Percentiles rank a stretch among this genome's conserved stretches.
Evolutionary conservation across 2,113 vertebrate genomes (phyloP).

Genomic region (Cyanoramphus novaezelandiae): DNA sequence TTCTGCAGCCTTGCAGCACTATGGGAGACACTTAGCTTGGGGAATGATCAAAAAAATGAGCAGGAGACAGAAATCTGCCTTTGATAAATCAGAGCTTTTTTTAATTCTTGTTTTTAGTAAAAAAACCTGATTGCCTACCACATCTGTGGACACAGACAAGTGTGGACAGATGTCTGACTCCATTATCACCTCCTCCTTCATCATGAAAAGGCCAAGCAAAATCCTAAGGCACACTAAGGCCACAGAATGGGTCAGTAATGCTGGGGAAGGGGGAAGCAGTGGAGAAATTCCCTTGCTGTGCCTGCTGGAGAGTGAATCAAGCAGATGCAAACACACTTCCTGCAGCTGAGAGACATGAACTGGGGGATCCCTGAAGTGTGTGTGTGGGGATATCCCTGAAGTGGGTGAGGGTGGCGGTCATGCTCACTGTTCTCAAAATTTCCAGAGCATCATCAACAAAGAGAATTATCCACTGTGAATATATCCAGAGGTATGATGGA

Average conservation of each 20-base stretch:
- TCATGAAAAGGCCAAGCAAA: background rate
- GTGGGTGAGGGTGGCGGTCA: background rate
- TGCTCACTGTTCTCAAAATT: background rate
- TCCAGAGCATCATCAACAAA: background rate
- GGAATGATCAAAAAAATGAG: slow-evolving; percentile 2
- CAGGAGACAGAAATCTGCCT: background rate
- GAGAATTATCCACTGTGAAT: background rate
- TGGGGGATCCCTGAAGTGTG: background rate
- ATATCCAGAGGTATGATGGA: background rate
- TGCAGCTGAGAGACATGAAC: background rate
- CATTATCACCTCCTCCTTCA: background rate
- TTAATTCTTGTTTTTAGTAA: background rate
- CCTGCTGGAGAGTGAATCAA: background rate
- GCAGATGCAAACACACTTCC: background rate
- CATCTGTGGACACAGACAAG: background rate
- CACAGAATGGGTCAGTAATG: background rate
- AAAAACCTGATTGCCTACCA: background rate
- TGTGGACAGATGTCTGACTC: background rate
- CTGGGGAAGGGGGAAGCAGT: background rate
- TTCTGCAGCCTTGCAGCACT: background rate
- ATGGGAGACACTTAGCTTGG: background rate
- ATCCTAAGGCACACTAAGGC: background rate
- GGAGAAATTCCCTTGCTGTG: background rate
- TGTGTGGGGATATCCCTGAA: background rate
- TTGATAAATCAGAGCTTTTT: background rate